phyloP scores from a whole-genome alignment of 2,113 vertebrate species.

The Brachyhypopomus gauderio region DNA sequence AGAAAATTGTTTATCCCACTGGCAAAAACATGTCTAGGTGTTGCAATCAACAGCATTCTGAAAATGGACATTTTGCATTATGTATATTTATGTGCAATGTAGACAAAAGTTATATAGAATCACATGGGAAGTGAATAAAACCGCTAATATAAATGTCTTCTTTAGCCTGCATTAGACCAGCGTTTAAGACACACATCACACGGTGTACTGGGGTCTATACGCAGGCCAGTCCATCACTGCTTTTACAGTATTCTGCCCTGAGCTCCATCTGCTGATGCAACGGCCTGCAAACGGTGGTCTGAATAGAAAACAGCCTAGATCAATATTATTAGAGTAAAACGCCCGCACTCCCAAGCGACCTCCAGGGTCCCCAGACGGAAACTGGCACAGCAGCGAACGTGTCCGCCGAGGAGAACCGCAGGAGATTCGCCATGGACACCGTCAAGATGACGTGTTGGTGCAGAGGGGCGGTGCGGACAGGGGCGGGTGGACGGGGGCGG shows the following conservation, averaged over 20 bases:
- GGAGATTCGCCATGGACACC: too few relatives aligned
- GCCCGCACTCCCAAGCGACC: too few relatives aligned
- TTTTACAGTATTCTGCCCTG: background rate
- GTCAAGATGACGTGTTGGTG: too few relatives aligned
- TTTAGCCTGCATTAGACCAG: background rate
- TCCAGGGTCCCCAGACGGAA: background rate
- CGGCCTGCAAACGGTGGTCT: background rate
- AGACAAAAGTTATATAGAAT: background rate
- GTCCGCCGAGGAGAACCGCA: too few relatives aligned
- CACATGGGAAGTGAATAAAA: too few relatives aligned
- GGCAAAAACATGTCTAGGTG: background rate
- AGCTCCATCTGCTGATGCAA: constrained; percentile 17
- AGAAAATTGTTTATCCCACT: background rate
- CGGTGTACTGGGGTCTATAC: background rate
- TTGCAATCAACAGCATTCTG: background rate
- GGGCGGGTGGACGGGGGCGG: too few relatives aligned
- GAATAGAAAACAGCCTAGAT: background rate
- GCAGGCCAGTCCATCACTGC: background rate
- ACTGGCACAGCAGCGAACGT: background rate
- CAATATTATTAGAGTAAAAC: background rate
- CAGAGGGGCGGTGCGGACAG: background rate
- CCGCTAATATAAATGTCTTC: background rate
- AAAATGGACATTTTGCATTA: background rate
- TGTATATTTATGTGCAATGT: background rate
- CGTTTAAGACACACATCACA: background rate